Conservation (phyloP, 2,888 invertebrate species). For the Sphaeridia pumilis region DNA sequence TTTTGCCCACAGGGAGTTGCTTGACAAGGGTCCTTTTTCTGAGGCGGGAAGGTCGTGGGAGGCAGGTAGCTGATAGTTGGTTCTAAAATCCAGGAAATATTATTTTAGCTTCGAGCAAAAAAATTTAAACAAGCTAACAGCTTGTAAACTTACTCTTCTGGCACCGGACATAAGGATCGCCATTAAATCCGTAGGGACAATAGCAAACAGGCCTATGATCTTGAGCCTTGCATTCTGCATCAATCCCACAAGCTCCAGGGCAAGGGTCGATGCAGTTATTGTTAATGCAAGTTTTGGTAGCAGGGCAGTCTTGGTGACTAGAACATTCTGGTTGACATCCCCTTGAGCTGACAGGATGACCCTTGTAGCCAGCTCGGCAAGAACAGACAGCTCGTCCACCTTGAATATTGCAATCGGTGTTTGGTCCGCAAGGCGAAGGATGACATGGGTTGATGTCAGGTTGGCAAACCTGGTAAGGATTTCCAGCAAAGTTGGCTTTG, state of each 20-base stretch:
- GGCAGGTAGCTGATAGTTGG: background rate
- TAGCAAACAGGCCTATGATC: slow-evolving; percentile 52
- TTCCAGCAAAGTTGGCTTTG: slow-evolving; percentile 59
- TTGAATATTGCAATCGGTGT: slow-evolving; percentile 63
- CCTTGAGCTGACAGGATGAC: slow-evolving; percentile 53
- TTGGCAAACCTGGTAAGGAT: slow-evolving; percentile 66
- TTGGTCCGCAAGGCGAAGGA: slow-evolving; percentile 68
- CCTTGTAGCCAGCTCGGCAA: slow-evolving; percentile 61
- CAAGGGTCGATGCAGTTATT: slow-evolving; percentile 39
- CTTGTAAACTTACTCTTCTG: slow-evolving; percentile 35
- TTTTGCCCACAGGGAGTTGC: slow-evolving; percentile 65
- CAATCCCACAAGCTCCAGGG: slow-evolving; percentile 49
- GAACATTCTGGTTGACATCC: slow-evolving; percentile 58
- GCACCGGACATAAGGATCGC: slow-evolving; percentile 55
- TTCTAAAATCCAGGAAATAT: too few relatives aligned
- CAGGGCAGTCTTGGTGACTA: slow-evolving; percentile 68
- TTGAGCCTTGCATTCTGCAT: slow-evolving; percentile 49
- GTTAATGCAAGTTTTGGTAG: slow-evolving; percentile 54
- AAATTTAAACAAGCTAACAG: too few relatives aligned
- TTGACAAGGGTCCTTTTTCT: slow-evolving; percentile 48
- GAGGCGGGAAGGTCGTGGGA: background rate
- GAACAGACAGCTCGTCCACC: slow-evolving; percentile 61
- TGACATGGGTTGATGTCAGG: slow-evolving; percentile 59
- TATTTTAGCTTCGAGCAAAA: too few relatives aligned
- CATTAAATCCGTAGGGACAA: slow-evolving; percentile 62